Base-by-base conservation (phyloP, 2,888 invertebrate genomes). In the Halocaridina rubra region DNA sequence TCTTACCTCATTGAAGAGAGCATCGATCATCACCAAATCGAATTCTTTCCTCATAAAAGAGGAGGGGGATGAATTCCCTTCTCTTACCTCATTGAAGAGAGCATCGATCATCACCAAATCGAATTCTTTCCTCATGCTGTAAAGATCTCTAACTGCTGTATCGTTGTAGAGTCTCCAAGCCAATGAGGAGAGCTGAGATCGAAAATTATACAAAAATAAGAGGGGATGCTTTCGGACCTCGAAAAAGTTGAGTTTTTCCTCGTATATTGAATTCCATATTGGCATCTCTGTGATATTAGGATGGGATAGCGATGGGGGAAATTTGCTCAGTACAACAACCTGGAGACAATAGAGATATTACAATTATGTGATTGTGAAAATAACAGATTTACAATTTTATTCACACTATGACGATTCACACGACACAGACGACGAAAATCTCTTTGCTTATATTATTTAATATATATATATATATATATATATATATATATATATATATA, bases 11-110 rank as follows among this genome's bases (percentile, higher is more conserved):
- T 69, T 69, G 16, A 69, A 69, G 29, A 69, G 69, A 2, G 69
- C 69, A 16, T 69, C 69, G 10, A 69, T 30, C n/a, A 69, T 30
- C 69, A 69, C 69, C 10, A 69, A 19, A 69, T 69, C 69, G 69
- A 69, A 69, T 4, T 69, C 69, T 16, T 29, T 69, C 69, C 69
- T 69, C 29, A 30, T 30, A n/a, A n/a, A n/a, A n/a, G n/a, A n/a
- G n/a, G n/a, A n/a, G n/a, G n/a, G n/a, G n/a, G n/a, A n/a, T n/a
- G n/a, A n/a, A n/a, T n/a, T n/a, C n/a, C n/a, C n/a, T n/a, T n/a
- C n/a, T n/a, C 16, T 30, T 30, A 69, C 69, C 69, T 69, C 69
- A 69, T 69, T 69, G 16, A 69, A 69, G 29, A 69, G 69, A 2
- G 69, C 69, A 16, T 69, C 69, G 10, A 69, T 30, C n/a, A 69